These are phyloP conservation scores for Nothocercus nigrocapillus DNA, from an alignment of 2,113 vertebrate species.

Conservation along the genomic window DNA sequence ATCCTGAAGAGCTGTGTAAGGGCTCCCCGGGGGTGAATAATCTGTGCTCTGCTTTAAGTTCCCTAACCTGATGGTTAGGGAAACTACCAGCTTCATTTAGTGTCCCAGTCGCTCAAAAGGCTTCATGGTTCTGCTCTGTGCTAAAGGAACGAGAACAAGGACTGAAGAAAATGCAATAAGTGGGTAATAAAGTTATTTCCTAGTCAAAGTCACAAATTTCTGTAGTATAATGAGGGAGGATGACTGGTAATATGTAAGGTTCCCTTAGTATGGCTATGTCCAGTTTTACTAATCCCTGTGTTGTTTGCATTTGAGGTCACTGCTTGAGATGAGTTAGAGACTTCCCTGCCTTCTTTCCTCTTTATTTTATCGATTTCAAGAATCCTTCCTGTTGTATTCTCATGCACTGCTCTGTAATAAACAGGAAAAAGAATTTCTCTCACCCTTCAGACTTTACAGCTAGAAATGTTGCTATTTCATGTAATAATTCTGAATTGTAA, in stretches of 20 bases:
- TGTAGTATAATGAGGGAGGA: neutral
- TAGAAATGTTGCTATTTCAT: neutral
- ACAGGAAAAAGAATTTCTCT: neutral
- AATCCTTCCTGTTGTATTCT: neutral
- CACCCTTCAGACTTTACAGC: neutral
- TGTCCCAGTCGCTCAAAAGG: neutral
- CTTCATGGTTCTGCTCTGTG: neutral
- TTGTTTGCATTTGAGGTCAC: neutral
- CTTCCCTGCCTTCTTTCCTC: neutral
- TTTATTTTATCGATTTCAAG: neutral
- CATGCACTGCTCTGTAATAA: neutral
- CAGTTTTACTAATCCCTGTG: neutral
- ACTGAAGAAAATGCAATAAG: neutral
- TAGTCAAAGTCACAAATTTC: neutral
- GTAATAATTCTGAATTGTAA: neutral
- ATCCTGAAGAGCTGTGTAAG: neutral
- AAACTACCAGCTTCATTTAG: neutral
- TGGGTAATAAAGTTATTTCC: neutral
- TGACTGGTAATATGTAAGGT: neutral
- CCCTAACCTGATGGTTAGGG: neutral
- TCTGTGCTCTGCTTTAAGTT: neutral
- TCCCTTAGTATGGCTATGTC: neutral
- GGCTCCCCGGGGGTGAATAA: neutral
- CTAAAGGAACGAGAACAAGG: neutral
- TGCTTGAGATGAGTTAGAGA: neutral